Conservation (phyloP, 2,113 vertebrate species). For the Diadophis punctatus region DNA sequence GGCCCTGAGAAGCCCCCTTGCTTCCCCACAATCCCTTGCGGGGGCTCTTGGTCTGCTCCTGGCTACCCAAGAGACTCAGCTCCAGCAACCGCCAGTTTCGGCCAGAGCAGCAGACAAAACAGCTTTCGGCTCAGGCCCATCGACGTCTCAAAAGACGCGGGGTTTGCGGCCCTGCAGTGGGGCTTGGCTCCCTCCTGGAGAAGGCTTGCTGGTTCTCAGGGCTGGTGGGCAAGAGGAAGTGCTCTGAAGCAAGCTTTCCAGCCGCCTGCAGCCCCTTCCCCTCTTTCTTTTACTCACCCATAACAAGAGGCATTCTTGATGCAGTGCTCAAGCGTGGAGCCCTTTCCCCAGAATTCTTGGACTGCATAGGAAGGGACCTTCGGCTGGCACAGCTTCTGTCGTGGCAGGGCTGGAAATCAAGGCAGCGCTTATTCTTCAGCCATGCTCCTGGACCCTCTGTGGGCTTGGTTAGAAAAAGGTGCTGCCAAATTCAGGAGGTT, state of each 20-base stretch:
- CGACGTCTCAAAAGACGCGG: not conserved
- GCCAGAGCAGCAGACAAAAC: too few relatives aligned
- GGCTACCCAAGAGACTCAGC: not conserved
- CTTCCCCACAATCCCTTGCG: not conserved
- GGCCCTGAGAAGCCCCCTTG: constrained; percentile 22
- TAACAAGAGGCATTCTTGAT: not conserved
- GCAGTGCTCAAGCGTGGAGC: not conserved
- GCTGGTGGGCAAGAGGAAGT: not conserved
- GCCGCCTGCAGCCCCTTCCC: not conserved
- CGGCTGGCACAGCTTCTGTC: not conserved
- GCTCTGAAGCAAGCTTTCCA: not conserved
- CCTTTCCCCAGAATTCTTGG: not conserved
- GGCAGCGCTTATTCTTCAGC: not conserved
- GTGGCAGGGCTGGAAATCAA: not conserved
- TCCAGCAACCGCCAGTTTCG: not conserved
- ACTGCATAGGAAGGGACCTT: not conserved
- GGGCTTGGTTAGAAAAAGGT: too few relatives aligned
- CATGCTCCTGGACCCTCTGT: not conserved
- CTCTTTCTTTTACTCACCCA: not conserved
- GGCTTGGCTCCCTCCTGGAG: not conserved
- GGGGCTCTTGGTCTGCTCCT: not conserved
- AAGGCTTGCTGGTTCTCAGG: not conserved
- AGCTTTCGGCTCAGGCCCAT: not conserved
- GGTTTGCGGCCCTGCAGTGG: not conserved
- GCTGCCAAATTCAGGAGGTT: not conserved